A percentile compares a stretch with the other conserved stretches of the same genome.
Evolutionary conservation across 2,888 invertebrate species (phyloP).

Genomic region (Coelinius sp.): DNA sequence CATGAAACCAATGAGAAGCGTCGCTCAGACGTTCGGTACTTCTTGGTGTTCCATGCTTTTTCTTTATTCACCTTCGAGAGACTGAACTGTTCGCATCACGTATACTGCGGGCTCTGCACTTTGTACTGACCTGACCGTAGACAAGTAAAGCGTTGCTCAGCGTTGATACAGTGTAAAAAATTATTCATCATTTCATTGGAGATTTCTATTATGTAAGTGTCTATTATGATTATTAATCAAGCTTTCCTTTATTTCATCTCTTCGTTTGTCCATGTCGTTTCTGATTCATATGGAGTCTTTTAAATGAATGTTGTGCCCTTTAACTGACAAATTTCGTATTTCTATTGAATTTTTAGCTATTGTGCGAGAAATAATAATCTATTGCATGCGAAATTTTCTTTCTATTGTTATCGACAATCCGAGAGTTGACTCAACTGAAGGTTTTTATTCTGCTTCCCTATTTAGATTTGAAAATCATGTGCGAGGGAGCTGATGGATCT

Average conservation of each 20-base stretch:
- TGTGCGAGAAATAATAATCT: background rate
- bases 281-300: background rate
- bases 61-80: background rate
- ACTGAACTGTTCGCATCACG: background rate
- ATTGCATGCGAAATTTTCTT: background rate
- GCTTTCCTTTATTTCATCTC: too few species aligned
- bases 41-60: background rate
- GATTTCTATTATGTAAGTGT: too few species aligned
- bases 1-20: background rate
- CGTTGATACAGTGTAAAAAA: background rate
- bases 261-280: background rate
- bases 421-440: background rate
- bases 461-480: too few species aligned
- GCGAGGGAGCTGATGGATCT: too few species aligned
- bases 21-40: background rate
- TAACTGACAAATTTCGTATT: background rate
- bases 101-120: background rate
- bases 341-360: background rate
- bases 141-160: background rate
- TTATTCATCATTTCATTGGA: too few species aligned
- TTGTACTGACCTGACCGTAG: background rate
- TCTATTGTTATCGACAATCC: background rate
- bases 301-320: background rate
- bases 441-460: background rate
- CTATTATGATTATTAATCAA: too few species aligned